Base-by-base conservation (phyloP, 2,797 vertebrate species). In the Uromys caudimaculatus region DNA sequence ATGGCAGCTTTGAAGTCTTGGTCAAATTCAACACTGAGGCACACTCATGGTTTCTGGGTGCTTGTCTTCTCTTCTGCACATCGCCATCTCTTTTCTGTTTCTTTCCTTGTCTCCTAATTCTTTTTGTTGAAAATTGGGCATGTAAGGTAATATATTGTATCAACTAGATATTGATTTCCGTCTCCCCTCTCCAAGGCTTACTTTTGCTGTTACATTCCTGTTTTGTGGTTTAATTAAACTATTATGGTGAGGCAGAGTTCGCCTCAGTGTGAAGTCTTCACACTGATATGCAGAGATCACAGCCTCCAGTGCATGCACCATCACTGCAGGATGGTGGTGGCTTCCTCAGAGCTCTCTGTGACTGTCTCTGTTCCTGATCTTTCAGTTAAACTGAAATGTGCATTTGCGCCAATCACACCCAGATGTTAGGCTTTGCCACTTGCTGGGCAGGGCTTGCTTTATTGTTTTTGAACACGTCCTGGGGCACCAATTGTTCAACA, bases 191-290 rank as follows among this genome's bases (percentile, higher is more conserved):
- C 56, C 75, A 87, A 87, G 56, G 56, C 38, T 87, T 91, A 17
- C 13, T 82, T 93, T 93, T 58, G 41, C n/a, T 64, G 19, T 79
- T 90, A 24, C 89, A 81, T 86, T 60, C n/a, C 58, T 82, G 50
- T 82, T 93, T 82, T 32, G 41, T 82, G 44, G 71, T 73, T 93
- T 95, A 90, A 95, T 87, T 90, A 90, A 75, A 73, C 50, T 87
- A 50, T 76, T 86, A 75, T 23, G n/a, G 38, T 7, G 16, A 60
- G 62, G 73, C 86, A 56, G 19, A 44, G 54, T 75, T 81, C 35
- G 17, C 69, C 41, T 82, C 75, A 76, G 50, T 91, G 56, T 90
- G 81, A 90, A 86, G 82, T 67, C 76, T 82, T 76, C 41, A 41
- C 41, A n/a, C 12, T 50, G 32, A 81, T 67, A 44, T 32, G 84